Percentiles rank a stretch among this genome's conserved stretches.
phyloP scores from a whole-genome alignment of 2,797 vertebrate species.

The Sternotherus odoratus region DNA sequence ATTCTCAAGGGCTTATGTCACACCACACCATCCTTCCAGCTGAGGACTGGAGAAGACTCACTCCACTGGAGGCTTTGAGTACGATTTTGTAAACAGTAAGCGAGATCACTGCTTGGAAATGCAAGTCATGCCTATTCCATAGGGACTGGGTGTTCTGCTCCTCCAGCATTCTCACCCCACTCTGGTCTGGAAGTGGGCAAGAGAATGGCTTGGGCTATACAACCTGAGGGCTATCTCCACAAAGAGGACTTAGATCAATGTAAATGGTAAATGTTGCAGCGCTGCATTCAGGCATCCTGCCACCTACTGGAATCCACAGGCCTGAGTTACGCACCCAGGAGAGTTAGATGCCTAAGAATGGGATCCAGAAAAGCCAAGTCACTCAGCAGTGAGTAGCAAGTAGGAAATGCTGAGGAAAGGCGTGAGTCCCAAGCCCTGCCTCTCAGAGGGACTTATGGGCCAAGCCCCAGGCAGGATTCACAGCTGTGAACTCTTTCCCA shows the following conservation, averaged over 20 bases:
- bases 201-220: rapidly evolving
- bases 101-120: not conserved
- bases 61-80: not conserved
- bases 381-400: not conserved
- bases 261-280: not conserved
- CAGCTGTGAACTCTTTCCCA: not conserved
- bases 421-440: not conserved
- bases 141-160: not conserved
- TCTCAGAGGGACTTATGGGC: not conserved
- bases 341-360: not conserved
- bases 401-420: not conserved
- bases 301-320: not conserved
- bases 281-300: not conserved
- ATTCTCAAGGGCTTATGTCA: constrained; percentile 55
- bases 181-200: not conserved
- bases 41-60: not conserved
- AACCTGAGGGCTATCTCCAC: not conserved
- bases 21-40: rapidly evolving
- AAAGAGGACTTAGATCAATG: not conserved
- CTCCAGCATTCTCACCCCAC: rapidly evolving
- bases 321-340: not conserved
- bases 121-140: rapidly evolving
- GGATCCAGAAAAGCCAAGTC: not conserved
- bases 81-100: not conserved
- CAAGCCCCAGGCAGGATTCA: not conserved